Evolutionary conservation across 2,113 vertebrate genomes (phyloP).

Genomic region (Paramisgurnus dabryanus): DNA sequence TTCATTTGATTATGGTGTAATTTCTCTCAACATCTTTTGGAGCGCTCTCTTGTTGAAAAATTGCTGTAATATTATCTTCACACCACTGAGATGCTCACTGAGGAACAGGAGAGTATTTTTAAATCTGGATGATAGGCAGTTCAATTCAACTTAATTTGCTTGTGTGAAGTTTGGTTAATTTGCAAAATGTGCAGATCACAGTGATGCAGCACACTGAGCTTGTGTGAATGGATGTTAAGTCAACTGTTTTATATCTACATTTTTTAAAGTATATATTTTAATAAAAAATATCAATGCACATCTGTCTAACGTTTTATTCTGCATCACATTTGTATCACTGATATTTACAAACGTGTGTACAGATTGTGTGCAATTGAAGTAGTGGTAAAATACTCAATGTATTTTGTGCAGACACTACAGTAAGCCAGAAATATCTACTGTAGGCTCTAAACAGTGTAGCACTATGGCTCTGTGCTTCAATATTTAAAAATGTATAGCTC

Average conservation of each 20-base stretch:
- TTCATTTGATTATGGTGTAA: neutral
- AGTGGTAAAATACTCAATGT: too few relatives aligned
- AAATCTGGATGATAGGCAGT: conserved; percentile 16
- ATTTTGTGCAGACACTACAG: too few relatives aligned
- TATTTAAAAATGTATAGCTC: too few relatives aligned
- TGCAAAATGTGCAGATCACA: conserved; percentile 42
- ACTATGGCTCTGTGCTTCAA: too few relatives aligned
- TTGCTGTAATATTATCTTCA: conserved; percentile 21
- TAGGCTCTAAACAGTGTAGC: too few relatives aligned
- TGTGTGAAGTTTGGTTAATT: conserved; percentile 39
- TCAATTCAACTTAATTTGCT: conserved; percentile 36
- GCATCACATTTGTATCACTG: neutral
- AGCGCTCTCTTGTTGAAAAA: conserved; percentile 22
- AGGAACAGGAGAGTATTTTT: conserved; percentile 25
- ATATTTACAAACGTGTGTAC: neutral
- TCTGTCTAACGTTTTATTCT: neutral
- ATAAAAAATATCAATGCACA: conserved; percentile 68
- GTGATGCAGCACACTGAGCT: conserved; percentile 25
- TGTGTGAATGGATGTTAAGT: conserved; percentile 55
- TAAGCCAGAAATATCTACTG: too few relatives aligned
- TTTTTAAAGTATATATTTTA: conserved; percentile 88
- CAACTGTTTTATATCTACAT: conserved; percentile 92
- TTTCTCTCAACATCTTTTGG: conserved; percentile 14
- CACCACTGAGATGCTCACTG: conserved; percentile 1
- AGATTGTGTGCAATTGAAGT: neutral